A percentile compares a stretch with the other conserved stretches of the same genome.
Evolutionary conservation across 1,140 invertebrate genomes (phyloP).

Genomic region (Ctenoplectra terminalis): DNA sequence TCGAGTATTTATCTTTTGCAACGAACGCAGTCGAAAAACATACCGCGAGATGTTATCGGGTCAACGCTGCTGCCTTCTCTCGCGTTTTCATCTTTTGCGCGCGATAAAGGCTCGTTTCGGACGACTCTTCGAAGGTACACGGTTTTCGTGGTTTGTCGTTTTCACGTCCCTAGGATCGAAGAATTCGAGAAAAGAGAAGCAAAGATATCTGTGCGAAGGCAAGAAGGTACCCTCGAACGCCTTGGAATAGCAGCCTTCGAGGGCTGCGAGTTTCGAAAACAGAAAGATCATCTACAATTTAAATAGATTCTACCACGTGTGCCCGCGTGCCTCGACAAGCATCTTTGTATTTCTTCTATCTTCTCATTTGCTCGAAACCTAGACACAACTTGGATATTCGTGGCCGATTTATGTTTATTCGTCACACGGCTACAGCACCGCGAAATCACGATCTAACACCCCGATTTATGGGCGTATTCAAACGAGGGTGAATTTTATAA

Average conservation of each 20-base stretch:
- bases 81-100: slow-evolving; percentile 2
- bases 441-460: not conserved
- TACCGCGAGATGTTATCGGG: not conserved
- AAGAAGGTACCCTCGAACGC: not conserved
- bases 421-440: not conserved
- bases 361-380: not conserved
- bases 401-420: slow-evolving; percentile 49
- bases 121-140: not conserved
- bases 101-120: slow-evolving; percentile 1
- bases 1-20: not conserved
- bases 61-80: not conserved
- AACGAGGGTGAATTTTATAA: slow-evolving; percentile 1
- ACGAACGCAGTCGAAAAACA: not conserved
- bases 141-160: not conserved
- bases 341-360: slow-evolving; percentile 25
- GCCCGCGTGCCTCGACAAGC: slow-evolving; percentile 13
- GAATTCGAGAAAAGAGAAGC: too few relatives aligned
- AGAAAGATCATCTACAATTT: slow-evolving; percentile 58
- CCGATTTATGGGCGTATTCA: slow-evolving; percentile 29
- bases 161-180: too few relatives aligned
- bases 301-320: slow-evolving; percentile 42
- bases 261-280: slow-evolving; percentile 31
- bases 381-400: slow-evolving; percentile 21
- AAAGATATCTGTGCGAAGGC: slow-evolving; percentile 11
- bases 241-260: not conserved